phyloP scores from a whole-genome alignment of 2,113 vertebrate species.

The Piaya cayana region DNA sequence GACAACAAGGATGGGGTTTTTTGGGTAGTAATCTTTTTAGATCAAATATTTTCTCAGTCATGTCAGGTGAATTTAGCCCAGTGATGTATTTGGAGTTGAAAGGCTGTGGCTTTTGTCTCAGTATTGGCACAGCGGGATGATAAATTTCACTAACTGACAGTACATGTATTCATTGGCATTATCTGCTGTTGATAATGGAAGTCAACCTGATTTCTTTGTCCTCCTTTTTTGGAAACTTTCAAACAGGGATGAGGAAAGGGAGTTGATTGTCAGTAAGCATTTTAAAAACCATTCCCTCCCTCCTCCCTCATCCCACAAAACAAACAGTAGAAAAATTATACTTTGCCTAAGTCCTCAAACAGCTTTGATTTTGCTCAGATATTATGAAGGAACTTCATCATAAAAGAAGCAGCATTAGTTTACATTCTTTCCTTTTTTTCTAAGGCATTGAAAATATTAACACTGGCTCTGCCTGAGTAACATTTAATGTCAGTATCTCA shows the following conservation, averaged over 20 bases:
- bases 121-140: background rate
- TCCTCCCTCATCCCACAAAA: background rate
- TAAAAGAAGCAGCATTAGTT: slow-evolving; percentile 8
- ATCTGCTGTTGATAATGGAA: slow-evolving; percentile 23
- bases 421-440: slow-evolving; percentile 10
- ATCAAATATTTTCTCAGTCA: background rate
- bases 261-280: slow-evolving; percentile 13
- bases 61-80: background rate
- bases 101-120: slow-evolving; percentile 11
- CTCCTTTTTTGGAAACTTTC: slow-evolving; percentile 31
- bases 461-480: background rate
- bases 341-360: background rate
- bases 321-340: slow-evolving; percentile 41
- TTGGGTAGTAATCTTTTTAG: background rate
- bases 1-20: background rate
- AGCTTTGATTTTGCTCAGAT: slow-evolving; percentile 43
- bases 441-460: slow-evolving; percentile 33
- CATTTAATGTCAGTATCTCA: background rate
- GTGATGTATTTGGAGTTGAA: slow-evolving; percentile 6
- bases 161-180: background rate
- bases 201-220: slow-evolving; percentile 42
- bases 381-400: slow-evolving; percentile 5
- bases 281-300: slow-evolving; percentile 15
- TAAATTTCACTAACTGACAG: background rate
- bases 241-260: slow-evolving; percentile 40